Percentiles rank a stretch among this genome's conserved stretches.
Conservation (phyloP, 2,888 invertebrate genomes). For the Panzeria rudis region DNA sequence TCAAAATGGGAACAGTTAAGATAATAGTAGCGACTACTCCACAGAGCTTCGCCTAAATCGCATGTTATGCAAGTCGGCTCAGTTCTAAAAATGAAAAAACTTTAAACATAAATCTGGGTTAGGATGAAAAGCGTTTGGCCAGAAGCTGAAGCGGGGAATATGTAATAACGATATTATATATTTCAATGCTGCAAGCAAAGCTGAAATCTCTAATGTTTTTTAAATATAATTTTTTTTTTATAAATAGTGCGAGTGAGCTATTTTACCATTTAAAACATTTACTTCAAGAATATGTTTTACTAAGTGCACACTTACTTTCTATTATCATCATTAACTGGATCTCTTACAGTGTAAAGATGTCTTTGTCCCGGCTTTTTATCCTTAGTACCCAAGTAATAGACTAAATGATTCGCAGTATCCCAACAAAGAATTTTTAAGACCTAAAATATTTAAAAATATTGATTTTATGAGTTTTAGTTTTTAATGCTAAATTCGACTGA, state of each 20-base stretch:
- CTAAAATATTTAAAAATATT: conserved; percentile 73
- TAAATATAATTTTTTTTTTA: not conserved
- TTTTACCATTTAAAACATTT: not conserved
- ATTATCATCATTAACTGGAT: conserved; percentile 88
- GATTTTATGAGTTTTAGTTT: not conserved
- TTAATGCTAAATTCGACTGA: conserved; percentile 80
- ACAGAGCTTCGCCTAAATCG: conserved; percentile 89
- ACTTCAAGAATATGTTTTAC: not conserved
- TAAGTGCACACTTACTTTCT: conserved; percentile 85
- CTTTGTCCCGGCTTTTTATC: conserved; percentile 93
- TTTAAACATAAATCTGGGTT: conserved; percentile 45
- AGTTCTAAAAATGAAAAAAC: conserved; percentile 79
- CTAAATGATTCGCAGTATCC: conserved; percentile 92
- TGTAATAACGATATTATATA: not conserved
- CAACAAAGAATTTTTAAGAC: conserved; percentile 90
- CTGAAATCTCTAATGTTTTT: not conserved
- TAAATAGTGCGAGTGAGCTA: not conserved
- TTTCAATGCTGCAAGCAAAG: not conserved
- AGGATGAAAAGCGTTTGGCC: conserved; percentile 21
- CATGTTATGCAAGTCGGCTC: conserved; percentile 95
- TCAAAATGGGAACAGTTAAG: conserved; percentile 94
- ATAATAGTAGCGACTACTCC: conserved; percentile 92
- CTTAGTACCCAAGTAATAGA: conserved; percentile 91
- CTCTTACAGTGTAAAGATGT: conserved; percentile 94
- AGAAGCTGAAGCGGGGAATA: not conserved